Base-by-base conservation (phyloP, 2,888 invertebrate species). In the Aradus depressus region DNA sequence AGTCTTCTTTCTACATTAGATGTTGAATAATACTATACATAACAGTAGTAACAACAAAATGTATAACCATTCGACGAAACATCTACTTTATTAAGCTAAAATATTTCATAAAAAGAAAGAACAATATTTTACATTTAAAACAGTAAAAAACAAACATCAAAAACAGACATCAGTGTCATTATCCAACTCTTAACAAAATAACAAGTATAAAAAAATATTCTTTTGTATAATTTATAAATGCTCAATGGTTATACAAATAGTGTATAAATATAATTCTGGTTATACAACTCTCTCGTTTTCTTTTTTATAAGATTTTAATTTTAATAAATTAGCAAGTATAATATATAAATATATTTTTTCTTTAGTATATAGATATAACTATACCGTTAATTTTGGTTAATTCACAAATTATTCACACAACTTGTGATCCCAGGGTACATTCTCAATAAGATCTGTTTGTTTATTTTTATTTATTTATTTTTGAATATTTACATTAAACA, bases 131-230 rank as follows among this genome's bases (percentile, higher is more conserved):
- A 25, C 22, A 16, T 23, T 35, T 47, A 23, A 37, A 38, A n/a
- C n/a, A n/a, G n/a, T n/a, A n/a, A n/a, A n/a, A n/a, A n/a, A 23
- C 44, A 44, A 47, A 47, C 22, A 47, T 47, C 38, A 47, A 47
- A 47, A 47, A 47, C 38, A 47, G 38, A 26, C 47, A 47, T 47
- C 37, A 47, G 38, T 47, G 38, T 37, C 26, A 25, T 35, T 47
- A 47, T 47, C 12, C 37, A 38, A 47, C 47, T 38, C 32, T 47
- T 47, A 47, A 47, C 47, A 47, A 47, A 47, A 47, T 47, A 47
- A 47, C 47, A 47, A 47, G 47, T 47, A 47, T 47, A 35, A 47
- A 47, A 47, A 47, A 37, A 47, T 35, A 47, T 47, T 47, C 38
- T 26, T 47, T 47, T 47, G 37, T 37, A n/a, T n/a, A n/a, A n/a